Base-by-base conservation (phyloP, 1,140 invertebrate genomes). In the Leptonema lineaticorne region DNA sequence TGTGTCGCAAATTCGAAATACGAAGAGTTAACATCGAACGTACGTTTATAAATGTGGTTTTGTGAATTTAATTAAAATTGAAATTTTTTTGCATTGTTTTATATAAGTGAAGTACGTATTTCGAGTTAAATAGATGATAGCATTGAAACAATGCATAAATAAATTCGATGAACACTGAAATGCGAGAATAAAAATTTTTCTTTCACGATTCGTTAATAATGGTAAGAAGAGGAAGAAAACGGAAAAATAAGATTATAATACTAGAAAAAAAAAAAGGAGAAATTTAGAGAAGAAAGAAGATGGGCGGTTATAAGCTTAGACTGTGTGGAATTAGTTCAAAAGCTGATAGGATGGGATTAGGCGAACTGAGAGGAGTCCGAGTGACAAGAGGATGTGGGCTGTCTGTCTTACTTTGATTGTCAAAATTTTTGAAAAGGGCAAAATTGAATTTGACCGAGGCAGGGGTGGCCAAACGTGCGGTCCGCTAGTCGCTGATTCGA, bases 371-470 rank as follows among this genome's bases (percentile, higher is more conserved):
- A 28, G 16, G 59, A 16, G 18, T 14, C 16, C 18, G 53, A 66
- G 64, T 66, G 64, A 66, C 64, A 57, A 41, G 64, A 66, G 48
- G 64, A 66, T 57, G 59, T 46, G 48, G 64, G 30, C 64, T 46
- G 64, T 66, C 64, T 66, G 30, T 66, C 64, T 57, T 46, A 63
- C 24, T 63, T 63, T 46, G 59, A 63, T 63, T 66, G 64, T 66
- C 64, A 66, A 66, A 66, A 66, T 56, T 56, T 66, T 66, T 66
- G 64, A 66, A 66, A 66, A 66, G 64, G 64, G 64, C 64, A 56
- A 66, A 56, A 66, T 66, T 64, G 48, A 64, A 64, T 48, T 48
- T 30, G 63, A 64, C 63, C 20, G 27, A 9, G 28, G 26, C 26
- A 24, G 64, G 27, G 29, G 18, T 26, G 59, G 29, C 27, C 59